Base-by-base conservation (phyloP, 2,797 vertebrate genomes). In the Sebastes trivittatus region DNA sequence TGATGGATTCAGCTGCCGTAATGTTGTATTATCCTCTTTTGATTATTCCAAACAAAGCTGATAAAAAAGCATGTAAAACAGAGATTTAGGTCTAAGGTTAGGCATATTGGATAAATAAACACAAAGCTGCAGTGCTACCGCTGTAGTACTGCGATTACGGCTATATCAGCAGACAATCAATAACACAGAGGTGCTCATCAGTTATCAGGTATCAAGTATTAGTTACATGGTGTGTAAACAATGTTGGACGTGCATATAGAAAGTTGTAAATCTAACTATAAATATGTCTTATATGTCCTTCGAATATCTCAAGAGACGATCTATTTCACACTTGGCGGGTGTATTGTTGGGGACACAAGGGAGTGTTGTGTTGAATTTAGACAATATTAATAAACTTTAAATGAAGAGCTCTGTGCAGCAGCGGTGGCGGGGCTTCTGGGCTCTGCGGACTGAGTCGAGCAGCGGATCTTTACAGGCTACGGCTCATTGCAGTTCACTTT, bases 21-120 rank as follows among this genome's bases (percentile, higher is more conserved):
- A 36, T 66, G 62, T 78, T 65, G 63, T 65, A 56, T 88, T 80
- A 81, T 86, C 78, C 77, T 72, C 72, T 77, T 81, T 80, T 52
- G 61, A 7, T 78, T 78, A 32, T 77, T 76, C 42, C 27, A 78
- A 78, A 83, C 73, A 36, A 84, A 79, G 77, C 63, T 29, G 63
- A 70, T 78, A 70, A 69, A 56, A 75, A 62, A 84, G 72, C 66
- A 64, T 67, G 71, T 78, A 71, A 79, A 81, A 73, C 71, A 65
- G 62, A 83, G 36, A 66, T 75, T n/a, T 25, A 4, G 11, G 25
- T 22, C 36, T 2, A 36, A 56, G 69, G 74, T 72, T 60, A 71
- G 11, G 64, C 62, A 61, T 34, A 56, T 27, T 29, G 34, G 60
- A 66, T 56, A 38, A 70, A 83, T 65, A 82, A 88, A 83, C 66